A percentile compares a stretch with the other conserved stretches of the same genome.
These are phyloP conservation scores for Metacarcinus magister DNA, from an alignment of 2,888 invertebrate genomes.

Conservation along the genomic window DNA sequence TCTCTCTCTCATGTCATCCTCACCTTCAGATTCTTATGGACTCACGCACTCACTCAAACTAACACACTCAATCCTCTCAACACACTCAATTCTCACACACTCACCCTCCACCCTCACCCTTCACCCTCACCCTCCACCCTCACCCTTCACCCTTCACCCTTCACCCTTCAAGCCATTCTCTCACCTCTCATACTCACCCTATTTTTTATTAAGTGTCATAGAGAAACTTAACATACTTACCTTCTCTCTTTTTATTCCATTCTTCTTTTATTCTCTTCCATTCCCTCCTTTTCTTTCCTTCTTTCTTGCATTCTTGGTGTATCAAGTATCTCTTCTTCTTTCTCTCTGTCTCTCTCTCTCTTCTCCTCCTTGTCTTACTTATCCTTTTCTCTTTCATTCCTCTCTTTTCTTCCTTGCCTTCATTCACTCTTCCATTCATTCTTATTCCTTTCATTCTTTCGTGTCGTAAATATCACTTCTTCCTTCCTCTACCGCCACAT, in stretches of 20 bases:
- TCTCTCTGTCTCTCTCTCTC: background rate
- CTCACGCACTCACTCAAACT: background rate
- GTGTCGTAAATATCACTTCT: background rate
- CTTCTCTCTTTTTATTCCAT: background rate
- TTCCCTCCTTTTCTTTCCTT: background rate
- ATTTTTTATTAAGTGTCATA: background rate
- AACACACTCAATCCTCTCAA: background rate
- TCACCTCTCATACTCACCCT: background rate
- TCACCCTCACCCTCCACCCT: background rate
- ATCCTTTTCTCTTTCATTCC: background rate
- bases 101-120: background rate
- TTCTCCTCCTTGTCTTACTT: background rate
- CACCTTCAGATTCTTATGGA: background rate
- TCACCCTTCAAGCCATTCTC: background rate
- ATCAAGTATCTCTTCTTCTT: background rate
- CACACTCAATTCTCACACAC: background rate
- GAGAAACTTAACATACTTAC: too few relatives aligned
- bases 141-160: background rate
- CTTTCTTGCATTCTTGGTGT: background rate
- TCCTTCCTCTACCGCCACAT: background rate
- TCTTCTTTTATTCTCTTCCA: background rate
- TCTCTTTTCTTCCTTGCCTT: background rate
- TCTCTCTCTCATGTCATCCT: background rate
- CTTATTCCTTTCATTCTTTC: background rate
- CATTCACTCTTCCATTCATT: background rate